phyloP scores from a whole-genome alignment of 2,113 vertebrate species.

The Nicator chloris region DNA sequence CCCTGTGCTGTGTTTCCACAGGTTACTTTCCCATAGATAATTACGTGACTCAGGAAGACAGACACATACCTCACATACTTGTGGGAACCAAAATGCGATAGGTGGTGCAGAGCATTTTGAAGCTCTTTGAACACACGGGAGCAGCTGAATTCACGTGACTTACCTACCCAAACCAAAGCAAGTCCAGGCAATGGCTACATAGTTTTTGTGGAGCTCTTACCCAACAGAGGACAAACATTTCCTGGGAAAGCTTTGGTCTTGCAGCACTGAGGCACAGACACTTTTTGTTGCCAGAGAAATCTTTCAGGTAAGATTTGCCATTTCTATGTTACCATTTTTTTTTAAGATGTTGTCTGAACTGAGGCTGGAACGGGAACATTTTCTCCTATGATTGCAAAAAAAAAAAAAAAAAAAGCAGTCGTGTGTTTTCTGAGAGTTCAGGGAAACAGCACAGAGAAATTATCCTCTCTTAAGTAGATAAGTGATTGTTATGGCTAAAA shows the following conservation, averaged over 20 bases:
- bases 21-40: slow-evolving; percentile 51
- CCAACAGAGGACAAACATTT: slow-evolving; percentile 27
- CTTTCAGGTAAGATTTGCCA: slow-evolving; percentile 54
- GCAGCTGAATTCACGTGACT: slow-evolving; percentile 64
- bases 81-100: slow-evolving; percentile 2
- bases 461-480: neutral
- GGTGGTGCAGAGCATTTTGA: slow-evolving; percentile 40
- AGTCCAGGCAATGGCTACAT: slow-evolving; percentile 77
- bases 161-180: slow-evolving; percentile 68
- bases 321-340: neutral
- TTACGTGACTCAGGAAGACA: slow-evolving; percentile 42
- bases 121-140: slow-evolving; percentile 60
- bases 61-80: neutral
- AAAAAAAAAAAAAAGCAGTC: neutral
- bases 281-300: neutral
- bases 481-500: neutral
- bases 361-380: neutral
- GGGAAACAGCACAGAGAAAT: neutral
- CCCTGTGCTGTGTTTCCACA: neutral
- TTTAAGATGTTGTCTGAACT: neutral
- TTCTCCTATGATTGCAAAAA: neutral
- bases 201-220: slow-evolving; percentile 64
- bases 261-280: neutral
- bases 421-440: neutral
- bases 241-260: slow-evolving; percentile 24